phyloP scores from a whole-genome alignment of 2,113 vertebrate species.

The Aleadryas rufinucha region DNA sequence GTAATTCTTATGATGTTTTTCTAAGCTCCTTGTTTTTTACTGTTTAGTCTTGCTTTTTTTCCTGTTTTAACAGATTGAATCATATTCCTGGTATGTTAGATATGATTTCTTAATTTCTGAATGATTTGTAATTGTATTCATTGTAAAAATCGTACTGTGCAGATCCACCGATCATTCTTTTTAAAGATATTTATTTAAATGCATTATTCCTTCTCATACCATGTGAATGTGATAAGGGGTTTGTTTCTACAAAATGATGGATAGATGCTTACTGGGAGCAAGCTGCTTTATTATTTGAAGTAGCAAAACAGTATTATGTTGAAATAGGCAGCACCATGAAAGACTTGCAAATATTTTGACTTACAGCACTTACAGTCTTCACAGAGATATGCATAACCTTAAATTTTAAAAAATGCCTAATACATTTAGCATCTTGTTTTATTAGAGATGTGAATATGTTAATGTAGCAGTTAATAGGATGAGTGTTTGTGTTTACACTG shows the following conservation, averaged over 20 bases:
- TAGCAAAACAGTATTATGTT: not conserved
- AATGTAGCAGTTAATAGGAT: not conserved
- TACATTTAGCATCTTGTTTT: not conserved
- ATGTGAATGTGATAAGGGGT: not conserved
- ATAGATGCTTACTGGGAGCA: not conserved
- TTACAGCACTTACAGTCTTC: not conserved
- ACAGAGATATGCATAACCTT: not conserved
- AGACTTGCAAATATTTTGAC: conserved; percentile 53
- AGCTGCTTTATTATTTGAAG: conserved; percentile 14
- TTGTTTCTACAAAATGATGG: conserved; percentile 1
- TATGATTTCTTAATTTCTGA: not conserved
- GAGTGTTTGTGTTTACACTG: not conserved
- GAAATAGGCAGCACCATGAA: conserved; percentile 10
- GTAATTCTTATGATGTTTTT: conserved; percentile 1
- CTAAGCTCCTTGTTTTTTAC: conserved; percentile 18
- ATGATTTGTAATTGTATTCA: not conserved
- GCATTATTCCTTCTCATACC: not conserved
- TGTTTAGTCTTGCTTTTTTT: not conserved
- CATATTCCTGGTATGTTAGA: not conserved
- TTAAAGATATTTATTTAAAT: not conserved
- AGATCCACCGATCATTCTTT: not conserved
- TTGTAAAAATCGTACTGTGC: not conserved
- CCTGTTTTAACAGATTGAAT: not conserved
- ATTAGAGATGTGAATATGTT: not conserved
- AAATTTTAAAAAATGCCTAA: not conserved